Conservation (phyloP, 2,797 vertebrate genomes). For the Eupleurogrammus muticus region DNA sequence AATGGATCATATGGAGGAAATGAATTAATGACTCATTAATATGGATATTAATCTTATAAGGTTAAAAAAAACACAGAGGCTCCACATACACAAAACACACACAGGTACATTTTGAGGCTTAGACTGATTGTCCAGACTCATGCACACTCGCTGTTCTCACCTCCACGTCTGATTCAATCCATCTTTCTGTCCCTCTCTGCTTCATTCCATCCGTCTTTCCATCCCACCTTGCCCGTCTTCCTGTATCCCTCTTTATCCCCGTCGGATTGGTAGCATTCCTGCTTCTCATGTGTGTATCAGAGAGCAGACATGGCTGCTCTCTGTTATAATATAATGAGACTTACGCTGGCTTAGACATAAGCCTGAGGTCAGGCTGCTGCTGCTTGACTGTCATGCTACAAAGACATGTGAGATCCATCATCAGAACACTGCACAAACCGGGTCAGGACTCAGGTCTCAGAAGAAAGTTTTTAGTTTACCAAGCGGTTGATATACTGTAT, state of each 20-base stretch:
- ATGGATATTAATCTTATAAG: no score
- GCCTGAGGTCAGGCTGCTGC: background rate
- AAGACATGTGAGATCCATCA: slow-evolving; percentile 4
- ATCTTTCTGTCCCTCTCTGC: slow-evolving; percentile 26
- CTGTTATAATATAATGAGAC: slow-evolving; percentile 37
- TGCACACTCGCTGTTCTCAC: slow-evolving; percentile 6
- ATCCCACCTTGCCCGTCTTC: slow-evolving; percentile 37
- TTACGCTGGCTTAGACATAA: slow-evolving; percentile 25
- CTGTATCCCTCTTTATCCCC: slow-evolving; percentile 30
- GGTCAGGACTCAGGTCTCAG: background rate
- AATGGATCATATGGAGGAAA: background rate
- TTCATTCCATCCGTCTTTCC: slow-evolving; percentile 26
- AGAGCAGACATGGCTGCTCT: slow-evolving; percentile 11
- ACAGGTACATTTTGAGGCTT: slow-evolving; percentile 18
- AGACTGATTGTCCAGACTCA: slow-evolving; percentile 41
- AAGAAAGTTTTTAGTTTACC: background rate
- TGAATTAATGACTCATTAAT: background rate
- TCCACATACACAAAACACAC: background rate
- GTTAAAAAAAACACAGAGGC: no score
- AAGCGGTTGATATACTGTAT: background rate
- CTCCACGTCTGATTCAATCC: slow-evolving; percentile 4
- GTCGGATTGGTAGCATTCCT: slow-evolving; percentile 42
- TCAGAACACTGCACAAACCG: background rate
- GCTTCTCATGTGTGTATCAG: background rate
- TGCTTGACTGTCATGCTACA: slow-evolving; percentile 2